Base-by-base conservation (phyloP, 2,888 invertebrate genomes). In the Heliconius ethilla region DNA sequence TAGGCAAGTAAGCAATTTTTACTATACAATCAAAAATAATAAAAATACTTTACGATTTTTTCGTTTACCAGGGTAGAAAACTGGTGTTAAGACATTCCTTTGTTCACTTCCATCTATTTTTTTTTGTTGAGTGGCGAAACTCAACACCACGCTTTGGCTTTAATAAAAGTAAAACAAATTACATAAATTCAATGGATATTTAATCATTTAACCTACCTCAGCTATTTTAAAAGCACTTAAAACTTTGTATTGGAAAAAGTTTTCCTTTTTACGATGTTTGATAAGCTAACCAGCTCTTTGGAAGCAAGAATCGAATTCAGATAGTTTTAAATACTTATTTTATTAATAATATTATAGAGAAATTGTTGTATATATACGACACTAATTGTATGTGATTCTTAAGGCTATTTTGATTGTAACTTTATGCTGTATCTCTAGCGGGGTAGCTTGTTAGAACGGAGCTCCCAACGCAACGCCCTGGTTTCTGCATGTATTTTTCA, bases 161-260 rank as follows among this genome's bases (percentile, higher is more conserved):
- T 33, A 33, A 7, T 33, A 33, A 33, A 7, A 51, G 7, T 51
- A 18, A 22, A 22, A 51, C 18, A 2, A 51, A 18, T 51, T 22
- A 51, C 18, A 18, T 51, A 51, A 9, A n/a, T 59, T 59, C 59
- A 59, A 59, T 59, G 9, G 63, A 33, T 22, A 33, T 66, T 66
- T 22, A 37, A 66, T 37, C 9, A 67, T 67, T n/a, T 67, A 37
- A 67, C 11, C 66, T 67, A 37, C n/a, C 66, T 37, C 11, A 37
- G n/a, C 66, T 37, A 22, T 67, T 67, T 67, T 11, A 67, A 67
- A 37, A 67, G n/a, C 66, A 67, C 66, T 66, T 66, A 29, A 66
- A 66, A 66, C 66, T 67, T 67, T 59, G 37, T 37, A 67, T 37
- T 37, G 66, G 66, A 22, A 37, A 33, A 37, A 67, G 37, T 67